Conservation (phyloP, 2,797 vertebrate genomes). For the Pitangus sulphuratus region DNA sequence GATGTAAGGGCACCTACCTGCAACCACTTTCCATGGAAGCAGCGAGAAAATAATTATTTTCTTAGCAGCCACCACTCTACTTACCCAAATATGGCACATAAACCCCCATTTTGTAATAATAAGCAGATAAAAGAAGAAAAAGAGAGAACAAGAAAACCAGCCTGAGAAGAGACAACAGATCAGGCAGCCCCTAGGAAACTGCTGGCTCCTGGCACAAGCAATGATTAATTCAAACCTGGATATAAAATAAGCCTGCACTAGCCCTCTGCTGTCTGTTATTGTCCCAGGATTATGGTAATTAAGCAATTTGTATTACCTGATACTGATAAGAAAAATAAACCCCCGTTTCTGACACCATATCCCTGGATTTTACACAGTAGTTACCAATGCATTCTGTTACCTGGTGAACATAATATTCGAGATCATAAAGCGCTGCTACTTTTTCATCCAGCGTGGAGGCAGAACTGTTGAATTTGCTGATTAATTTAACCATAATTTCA, state of each 20-base stretch:
- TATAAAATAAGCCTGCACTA: conserved; percentile 25
- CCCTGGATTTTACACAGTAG: background rate
- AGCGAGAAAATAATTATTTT: background rate
- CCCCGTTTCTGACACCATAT: background rate
- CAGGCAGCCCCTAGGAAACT: background rate
- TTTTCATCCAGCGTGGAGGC: conserved; percentile 82
- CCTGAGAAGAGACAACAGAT: background rate
- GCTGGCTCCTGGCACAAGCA: background rate
- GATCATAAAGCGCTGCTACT: conserved; percentile 85
- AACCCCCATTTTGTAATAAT: background rate
- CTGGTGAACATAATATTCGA: conserved; percentile 97
- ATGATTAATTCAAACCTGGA: conserved; percentile 19
- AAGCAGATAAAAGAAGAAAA: background rate
- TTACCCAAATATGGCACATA: background rate
- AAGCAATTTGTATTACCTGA: conserved; percentile 59
- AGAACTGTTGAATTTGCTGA: conserved; percentile 86
- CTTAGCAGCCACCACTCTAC: background rate
- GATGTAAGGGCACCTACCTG: background rate
- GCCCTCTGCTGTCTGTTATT: conserved; percentile 40
- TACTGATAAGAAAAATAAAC: conserved; percentile 48
- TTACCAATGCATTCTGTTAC: conserved; percentile 70
- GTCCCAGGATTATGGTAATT: conserved; percentile 60
- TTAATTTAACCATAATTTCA: conserved; percentile 88
- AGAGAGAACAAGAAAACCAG: background rate
- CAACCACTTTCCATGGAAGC: background rate